Conservation (phyloP, 1,140 invertebrate genomes). For the Drosophila burlai region DNA sequence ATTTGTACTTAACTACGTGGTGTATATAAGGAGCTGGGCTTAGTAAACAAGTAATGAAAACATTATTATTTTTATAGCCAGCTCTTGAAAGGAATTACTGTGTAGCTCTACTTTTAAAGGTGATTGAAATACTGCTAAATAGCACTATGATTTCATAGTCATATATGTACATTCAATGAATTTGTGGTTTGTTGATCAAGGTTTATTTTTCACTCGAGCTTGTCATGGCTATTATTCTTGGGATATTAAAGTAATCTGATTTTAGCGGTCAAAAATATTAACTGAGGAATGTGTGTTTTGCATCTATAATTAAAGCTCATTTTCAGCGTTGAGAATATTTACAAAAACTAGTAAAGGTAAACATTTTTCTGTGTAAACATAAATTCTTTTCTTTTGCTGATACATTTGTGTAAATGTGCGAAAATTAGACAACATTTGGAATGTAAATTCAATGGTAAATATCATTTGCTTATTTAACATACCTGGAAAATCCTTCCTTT, state of each 20-base stretch:
- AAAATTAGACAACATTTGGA: neutral
- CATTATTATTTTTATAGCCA: conserved; percentile 15
- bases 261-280: neutral
- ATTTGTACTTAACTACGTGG: conserved; percentile 34
- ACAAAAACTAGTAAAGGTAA: conserved; percentile 2
- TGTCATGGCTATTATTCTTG: neutral
- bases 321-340: neutral
- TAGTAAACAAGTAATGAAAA: conserved; percentile 21
- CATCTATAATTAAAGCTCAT: no score
- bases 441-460: no score
- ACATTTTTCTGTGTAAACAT: conserved; percentile 5
- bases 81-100: conserved; percentile 7
- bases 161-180: neutral
- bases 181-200: neutral
- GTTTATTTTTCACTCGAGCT: neutral
- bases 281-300: neutral
- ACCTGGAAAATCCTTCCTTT: neutral
- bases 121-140: conserved; percentile 1
- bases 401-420: neutral
- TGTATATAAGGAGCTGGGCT: conserved; percentile 14
- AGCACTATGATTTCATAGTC: neutral
- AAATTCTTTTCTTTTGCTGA: neutral
- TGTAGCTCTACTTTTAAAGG: neutral
- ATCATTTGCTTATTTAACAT: neutral
- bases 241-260: neutral